Base-by-base conservation (phyloP, 2,888 invertebrate genomes). In the Ormyrus nitidulus region DNA sequence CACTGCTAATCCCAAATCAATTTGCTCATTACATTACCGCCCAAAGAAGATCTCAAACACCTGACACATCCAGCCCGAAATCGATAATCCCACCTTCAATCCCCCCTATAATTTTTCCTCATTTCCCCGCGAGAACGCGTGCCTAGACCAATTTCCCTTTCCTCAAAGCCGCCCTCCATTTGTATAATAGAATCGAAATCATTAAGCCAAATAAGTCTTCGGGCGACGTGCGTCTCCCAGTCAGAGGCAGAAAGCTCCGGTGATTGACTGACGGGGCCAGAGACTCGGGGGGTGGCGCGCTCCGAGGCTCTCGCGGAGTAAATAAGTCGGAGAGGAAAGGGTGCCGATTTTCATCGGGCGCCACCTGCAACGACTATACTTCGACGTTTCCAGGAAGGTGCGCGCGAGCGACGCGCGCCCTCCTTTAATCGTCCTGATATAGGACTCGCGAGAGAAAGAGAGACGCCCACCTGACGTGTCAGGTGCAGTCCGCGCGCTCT, bases 391-490 rank as follows among this genome's bases (percentile, higher is more conserved):
- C 49, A 6, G 34, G 79, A 73, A 77, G 19, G 19, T 56, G 51
- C 54, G 10, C 6, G 10, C 19, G 2, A 19, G 51, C 19, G 48
- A 58, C 48, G 51, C 68, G 75, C 65, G 64, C 74, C 72, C 68
- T 72, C 66, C 75, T 53, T 78, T 59, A 79, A 65, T 48, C 70
- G 54, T 46, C 56, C 74, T 83, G 82, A 83, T 81, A 83, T 81
- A 76, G 73, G 69, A 4, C 34, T 34, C 34, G 34, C 77, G 19
- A 78, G 13, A 19, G 19, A 19, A 2, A 19, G 19, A 19, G 6
- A 59, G 69, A 71, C 71, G 54, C 70, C 77, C 81, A 81, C 70
- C 81, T 81, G 77, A 78, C 81, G 71, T 68, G 80, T 81, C 81
- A 81, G 81, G 77, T 81, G 77, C 74, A 77, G 51, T 19, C 7